Evolutionary conservation across 2,113 vertebrate genomes (phyloP).

Genomic region (Rhinolophus sinicus): DNA sequence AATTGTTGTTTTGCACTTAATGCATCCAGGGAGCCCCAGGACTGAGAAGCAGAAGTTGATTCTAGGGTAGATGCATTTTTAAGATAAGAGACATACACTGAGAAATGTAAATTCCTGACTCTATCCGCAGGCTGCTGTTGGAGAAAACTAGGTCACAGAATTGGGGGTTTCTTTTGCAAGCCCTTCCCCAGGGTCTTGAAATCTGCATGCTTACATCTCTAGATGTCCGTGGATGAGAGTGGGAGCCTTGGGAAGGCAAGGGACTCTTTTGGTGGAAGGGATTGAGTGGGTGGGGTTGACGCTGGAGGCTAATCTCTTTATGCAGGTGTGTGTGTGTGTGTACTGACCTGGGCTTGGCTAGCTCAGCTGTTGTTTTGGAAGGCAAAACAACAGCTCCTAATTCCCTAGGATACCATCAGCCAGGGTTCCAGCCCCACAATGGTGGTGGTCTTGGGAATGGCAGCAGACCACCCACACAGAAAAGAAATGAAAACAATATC

Average conservation of each 20-base stretch:
- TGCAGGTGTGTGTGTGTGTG: constrained; percentile 42
- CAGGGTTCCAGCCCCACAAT: not conserved
- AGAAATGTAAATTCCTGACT: not conserved
- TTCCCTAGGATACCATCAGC: not conserved
- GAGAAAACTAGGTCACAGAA: not conserved
- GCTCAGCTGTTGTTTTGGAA: constrained; percentile 58
- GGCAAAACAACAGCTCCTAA: constrained; percentile 41
- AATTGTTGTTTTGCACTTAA: not conserved
- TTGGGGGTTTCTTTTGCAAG: not conserved
- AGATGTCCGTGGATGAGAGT: not conserved
- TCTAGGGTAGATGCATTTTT: not conserved
- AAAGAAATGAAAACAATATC: constrained; percentile 61
- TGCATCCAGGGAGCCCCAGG: not conserved
- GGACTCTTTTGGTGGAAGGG: not conserved
- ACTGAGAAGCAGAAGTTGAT: not conserved
- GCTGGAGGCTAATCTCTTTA: constrained; percentile 22
- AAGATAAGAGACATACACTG: not conserved
- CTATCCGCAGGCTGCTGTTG: not conserved
- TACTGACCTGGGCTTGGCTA: constrained; percentile 61
- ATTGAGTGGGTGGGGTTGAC: not conserved
- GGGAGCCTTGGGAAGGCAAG: not conserved
- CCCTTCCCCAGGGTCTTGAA: not conserved
- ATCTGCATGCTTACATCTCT: not conserved
- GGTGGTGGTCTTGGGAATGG: constrained; percentile 33
- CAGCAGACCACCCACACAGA: constrained; percentile 35